A percentile compares a stretch with the other conserved stretches of the same genome.
These are phyloP conservation scores for Byasa hedistus DNA, from an alignment of 2,888 invertebrate genomes.

Conservation along the genomic window DNA sequence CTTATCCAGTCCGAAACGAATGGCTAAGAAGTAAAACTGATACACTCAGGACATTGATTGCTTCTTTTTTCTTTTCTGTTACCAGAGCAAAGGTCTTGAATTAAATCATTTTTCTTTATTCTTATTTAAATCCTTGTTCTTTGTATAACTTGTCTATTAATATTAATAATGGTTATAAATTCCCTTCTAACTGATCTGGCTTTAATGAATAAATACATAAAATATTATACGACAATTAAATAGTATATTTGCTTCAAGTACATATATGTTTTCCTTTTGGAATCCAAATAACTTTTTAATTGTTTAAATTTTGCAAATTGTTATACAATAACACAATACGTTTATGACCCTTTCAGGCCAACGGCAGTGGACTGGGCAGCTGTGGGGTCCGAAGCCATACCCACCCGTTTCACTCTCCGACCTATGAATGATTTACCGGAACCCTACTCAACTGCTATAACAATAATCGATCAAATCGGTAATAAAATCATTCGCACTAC, in stretches of 20 bases:
- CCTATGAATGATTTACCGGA: slow-evolving; percentile 50
- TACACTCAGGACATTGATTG: no score
- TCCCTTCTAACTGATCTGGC: neutral
- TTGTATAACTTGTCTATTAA: neutral
- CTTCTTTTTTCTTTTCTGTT: no score
- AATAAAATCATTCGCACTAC: slow-evolving; percentile 74
- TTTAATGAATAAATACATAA: neutral
- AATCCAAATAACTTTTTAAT: neutral
- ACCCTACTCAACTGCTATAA: slow-evolving; percentile 66
- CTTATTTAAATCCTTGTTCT: neutral
- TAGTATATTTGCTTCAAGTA: no score
- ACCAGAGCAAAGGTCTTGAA: no score
- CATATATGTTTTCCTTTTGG: no score
- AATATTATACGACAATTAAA: neutral
- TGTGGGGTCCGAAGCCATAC: slow-evolving; percentile 49
- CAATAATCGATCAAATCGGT: slow-evolving; percentile 72
- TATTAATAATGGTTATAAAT: neutral
- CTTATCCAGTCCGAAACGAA: no score
- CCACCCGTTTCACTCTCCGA: slow-evolving; percentile 59
- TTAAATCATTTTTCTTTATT: no score
- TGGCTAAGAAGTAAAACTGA: no score
- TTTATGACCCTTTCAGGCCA: slow-evolving; percentile 50
- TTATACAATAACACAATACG: neutral
- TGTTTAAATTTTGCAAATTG: neutral
- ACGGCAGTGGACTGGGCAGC: slow-evolving; percentile 53